These are phyloP conservation scores for Ditylenchus dipsaci DNA, from an alignment of 1,140 invertebrate species.

Conservation along the genomic window DNA sequence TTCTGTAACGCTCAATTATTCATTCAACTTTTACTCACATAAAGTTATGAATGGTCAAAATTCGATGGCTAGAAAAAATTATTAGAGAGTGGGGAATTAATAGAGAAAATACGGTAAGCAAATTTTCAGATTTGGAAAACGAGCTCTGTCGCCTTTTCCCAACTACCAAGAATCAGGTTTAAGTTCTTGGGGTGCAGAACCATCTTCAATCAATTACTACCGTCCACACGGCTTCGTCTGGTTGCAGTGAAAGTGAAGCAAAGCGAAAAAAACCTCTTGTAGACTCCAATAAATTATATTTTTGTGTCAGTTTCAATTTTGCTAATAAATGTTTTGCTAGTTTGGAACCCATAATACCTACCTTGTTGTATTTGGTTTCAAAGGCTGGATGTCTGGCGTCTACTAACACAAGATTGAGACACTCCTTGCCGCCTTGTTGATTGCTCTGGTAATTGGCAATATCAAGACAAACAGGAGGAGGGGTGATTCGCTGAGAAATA, in stretches of 20 bases:
- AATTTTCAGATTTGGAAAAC: background rate
- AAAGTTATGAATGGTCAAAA: no score
- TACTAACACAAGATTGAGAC: constrained; percentile 33
- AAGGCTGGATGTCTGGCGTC: constrained; percentile 39
- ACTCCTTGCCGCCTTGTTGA: constrained; percentile 7
- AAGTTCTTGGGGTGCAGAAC: background rate
- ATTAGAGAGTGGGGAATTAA: no score
- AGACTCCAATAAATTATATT: background rate
- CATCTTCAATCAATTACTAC: background rate
- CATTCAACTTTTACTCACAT: no score
- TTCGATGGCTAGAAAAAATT: no score
- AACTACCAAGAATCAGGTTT: no score
- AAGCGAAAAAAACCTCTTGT: background rate
- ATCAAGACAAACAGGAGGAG: no score
- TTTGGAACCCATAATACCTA: background rate
- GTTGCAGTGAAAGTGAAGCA: background rate
- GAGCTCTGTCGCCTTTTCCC: background rate
- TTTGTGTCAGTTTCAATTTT: background rate
- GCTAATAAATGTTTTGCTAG: background rate
- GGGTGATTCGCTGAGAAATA: no score
- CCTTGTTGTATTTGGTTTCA: constrained; percentile 36
- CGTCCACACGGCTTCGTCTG: background rate
- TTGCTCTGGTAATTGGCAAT: constrained; percentile 22
- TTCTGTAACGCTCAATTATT: no score
- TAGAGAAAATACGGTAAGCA: no score